phyloP scores from a whole-genome alignment of 2,113 vertebrate species.

The Dermatemys mawii region DNA sequence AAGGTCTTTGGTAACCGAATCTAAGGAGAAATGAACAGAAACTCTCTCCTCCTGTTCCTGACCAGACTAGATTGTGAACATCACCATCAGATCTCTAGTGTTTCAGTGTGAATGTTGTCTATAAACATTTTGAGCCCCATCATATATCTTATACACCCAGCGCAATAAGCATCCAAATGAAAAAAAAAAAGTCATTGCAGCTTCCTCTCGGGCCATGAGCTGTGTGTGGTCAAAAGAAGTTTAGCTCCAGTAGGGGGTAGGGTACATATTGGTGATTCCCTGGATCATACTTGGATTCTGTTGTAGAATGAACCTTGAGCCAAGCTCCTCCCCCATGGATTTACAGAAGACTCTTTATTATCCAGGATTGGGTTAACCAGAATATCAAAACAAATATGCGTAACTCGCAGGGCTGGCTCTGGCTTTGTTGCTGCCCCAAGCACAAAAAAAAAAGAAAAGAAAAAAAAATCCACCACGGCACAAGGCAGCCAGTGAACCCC shows the following conservation, averaged over 20 bases:
- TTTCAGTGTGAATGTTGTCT: constrained; percentile 44
- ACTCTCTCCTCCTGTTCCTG: constrained; percentile 24
- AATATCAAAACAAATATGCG: too few species aligned
- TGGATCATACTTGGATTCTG: background rate
- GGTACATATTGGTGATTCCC: constrained; percentile 16
- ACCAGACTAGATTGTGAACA: constrained; percentile 35
- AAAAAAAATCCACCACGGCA: too few species aligned
- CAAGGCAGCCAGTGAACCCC: too few species aligned
- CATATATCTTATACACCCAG: constrained; percentile 30
- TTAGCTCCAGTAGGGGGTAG: constrained; percentile 25
- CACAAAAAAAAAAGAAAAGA: too few species aligned
- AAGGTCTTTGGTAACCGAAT: constrained; percentile 18
- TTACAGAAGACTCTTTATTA: too few species aligned
- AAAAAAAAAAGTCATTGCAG: constrained; percentile 31
- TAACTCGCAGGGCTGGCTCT: too few species aligned
- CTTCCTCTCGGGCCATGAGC: constrained; percentile 31
- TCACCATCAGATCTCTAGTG: constrained; percentile 20
- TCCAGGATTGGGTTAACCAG: too few species aligned
- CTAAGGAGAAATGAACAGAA: constrained; percentile 38
- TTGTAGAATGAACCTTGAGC: constrained; percentile 38
- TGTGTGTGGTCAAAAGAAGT: constrained; percentile 43
- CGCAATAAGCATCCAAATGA: constrained; percentile 51
- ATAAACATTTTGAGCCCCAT: constrained; percentile 11
- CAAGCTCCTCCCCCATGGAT: constrained; percentile 3
- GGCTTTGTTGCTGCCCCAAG: too few species aligned